Conservation (phyloP, 2,113 vertebrate genomes). For the Tragelaphus scriptus region DNA sequence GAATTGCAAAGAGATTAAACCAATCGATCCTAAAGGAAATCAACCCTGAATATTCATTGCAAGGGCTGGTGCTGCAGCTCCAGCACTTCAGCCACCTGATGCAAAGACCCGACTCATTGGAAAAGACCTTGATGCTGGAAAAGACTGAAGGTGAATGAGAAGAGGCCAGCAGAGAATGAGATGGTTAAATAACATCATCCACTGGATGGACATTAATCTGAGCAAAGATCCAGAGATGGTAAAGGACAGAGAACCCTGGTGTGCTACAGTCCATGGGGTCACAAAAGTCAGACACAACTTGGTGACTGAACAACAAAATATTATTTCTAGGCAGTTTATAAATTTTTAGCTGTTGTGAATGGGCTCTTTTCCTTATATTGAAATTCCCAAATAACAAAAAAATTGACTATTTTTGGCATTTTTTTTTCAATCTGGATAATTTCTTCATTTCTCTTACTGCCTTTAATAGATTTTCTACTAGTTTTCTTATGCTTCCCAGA, state of each 20-base stretch:
- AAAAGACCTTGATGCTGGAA: background rate
- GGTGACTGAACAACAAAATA: background rate
- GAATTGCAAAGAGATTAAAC: background rate
- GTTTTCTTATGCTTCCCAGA: background rate
- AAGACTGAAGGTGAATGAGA: background rate
- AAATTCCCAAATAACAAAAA: background rate
- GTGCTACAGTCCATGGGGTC: background rate
- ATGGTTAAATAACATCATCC: background rate
- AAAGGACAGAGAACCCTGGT: background rate
- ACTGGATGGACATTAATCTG: background rate
- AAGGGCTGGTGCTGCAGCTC: background rate
- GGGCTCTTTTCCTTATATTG: background rate
- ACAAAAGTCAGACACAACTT: background rate
- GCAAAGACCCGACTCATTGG: background rate
- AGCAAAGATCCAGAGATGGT: background rate
- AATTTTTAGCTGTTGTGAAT: background rate
- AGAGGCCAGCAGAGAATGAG: background rate
- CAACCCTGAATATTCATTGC: background rate
- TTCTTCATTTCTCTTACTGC: background rate
- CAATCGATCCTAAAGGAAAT: background rate
- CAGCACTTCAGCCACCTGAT: background rate
- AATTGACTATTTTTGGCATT: background rate
- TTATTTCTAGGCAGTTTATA: background rate
- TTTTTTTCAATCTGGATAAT: background rate
- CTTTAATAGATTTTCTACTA: background rate